Conservation (phyloP, 2,113 vertebrate genomes). For the Protobothrops mucrosquamatus region DNA sequence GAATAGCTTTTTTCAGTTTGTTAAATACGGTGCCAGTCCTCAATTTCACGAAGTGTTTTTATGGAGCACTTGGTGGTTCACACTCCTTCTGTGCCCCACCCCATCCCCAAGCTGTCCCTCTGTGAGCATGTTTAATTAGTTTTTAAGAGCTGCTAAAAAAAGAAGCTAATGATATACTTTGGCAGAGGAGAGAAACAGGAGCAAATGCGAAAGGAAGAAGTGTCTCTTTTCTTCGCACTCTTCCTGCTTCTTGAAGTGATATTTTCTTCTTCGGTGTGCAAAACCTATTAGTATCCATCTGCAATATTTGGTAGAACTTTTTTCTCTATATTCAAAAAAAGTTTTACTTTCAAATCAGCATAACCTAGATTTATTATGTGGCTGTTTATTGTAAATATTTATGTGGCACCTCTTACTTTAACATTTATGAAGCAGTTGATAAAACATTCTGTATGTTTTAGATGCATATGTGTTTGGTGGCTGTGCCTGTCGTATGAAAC, state of each 20-base stretch:
- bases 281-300: constrained; percentile 26
- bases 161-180: constrained; percentile 34
- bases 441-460: neutral
- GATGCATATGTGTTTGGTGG: neutral
- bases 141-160: constrained; percentile 36
- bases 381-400: neutral
- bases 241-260: constrained; percentile 25
- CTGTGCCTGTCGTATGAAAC: neutral
- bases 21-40: constrained; percentile 15
- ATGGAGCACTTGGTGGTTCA: constrained; percentile 1
- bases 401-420: neutral
- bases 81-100: neutral
- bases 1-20: constrained; percentile 26
- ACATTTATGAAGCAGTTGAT: neutral
- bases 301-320: constrained; percentile 6
- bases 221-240: constrained; percentile 43
- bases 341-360: constrained; percentile 43
- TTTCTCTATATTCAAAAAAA: constrained; percentile 23
- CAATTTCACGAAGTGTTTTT: neutral
- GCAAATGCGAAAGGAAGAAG: constrained; percentile 2
- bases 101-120: constrained; percentile 31
- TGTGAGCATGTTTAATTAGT: constrained; percentile 32
- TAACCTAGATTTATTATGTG: neutral
- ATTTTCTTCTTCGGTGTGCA: constrained; percentile 6
- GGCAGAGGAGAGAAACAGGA: constrained; percentile 4